Percentiles rank a stretch among this genome's conserved stretches.
Conservation (phyloP, 2,888 invertebrate species). For the Campoletis raptor region DNA sequence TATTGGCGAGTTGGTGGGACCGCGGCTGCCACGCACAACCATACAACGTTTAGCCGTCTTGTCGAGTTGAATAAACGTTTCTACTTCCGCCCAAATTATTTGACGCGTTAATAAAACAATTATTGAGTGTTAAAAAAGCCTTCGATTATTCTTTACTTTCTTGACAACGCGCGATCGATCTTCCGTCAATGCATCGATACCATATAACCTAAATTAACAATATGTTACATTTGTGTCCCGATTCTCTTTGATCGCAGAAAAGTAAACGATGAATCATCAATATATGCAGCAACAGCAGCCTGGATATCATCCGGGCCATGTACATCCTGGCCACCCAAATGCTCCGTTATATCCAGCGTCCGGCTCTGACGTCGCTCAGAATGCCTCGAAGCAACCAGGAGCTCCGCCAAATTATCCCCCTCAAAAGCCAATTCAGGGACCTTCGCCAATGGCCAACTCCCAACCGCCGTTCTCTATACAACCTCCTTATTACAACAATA, state of each 20-base stretch:
- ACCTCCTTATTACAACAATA: constrained; percentile 76
- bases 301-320: not conserved
- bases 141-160: not conserved
- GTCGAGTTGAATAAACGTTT: not conserved
- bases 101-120: not conserved
- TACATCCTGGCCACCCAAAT: constrained; percentile 51
- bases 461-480: constrained; percentile 73
- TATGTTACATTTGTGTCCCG: not conserved
- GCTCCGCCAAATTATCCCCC: constrained; percentile 72
- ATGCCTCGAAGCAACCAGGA: constrained; percentile 66
- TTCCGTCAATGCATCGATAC: not conserved
- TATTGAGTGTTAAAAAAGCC: not conserved
- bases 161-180: not conserved
- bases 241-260: constrained; percentile 71
- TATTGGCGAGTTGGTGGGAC: not conserved
- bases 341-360: constrained; percentile 75
- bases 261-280: constrained; percentile 86
- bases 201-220: not conserved
- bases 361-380: constrained; percentile 76
- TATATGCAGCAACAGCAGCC: constrained; percentile 82
- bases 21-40: not conserved
- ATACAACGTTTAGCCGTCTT: constrained; percentile 13
- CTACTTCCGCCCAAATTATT: not conserved
- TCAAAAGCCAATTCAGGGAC: constrained; percentile 75
- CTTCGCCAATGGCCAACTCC: constrained; percentile 73